Conservation (phyloP, 2,797 vertebrate species). For the Anniella stebbinsi region DNA sequence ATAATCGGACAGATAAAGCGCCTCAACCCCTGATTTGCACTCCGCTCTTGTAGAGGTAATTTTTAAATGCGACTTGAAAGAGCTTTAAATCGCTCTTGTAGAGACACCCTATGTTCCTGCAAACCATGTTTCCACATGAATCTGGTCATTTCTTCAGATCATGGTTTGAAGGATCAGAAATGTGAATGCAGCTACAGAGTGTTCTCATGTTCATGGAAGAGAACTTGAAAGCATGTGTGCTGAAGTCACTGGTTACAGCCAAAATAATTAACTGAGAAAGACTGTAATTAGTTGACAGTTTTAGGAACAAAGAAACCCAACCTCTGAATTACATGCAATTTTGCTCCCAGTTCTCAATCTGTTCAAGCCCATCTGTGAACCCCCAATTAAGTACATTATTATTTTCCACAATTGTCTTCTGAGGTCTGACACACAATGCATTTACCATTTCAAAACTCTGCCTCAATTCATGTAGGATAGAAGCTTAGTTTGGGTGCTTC, state of each 20-base stretch:
- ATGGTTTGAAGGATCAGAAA: background rate
- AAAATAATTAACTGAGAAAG: background rate
- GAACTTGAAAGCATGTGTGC: background rate
- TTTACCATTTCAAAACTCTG: background rate
- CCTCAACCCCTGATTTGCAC: too few species aligned
- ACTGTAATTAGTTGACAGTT: background rate
- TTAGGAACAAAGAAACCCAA: background rate
- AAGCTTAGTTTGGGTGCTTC: background rate
- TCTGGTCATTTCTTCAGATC: background rate
- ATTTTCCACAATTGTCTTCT: background rate
- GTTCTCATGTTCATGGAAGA: background rate
- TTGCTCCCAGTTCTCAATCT: background rate
- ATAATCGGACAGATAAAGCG: too few species aligned
- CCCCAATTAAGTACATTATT: background rate
- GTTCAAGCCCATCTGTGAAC: background rate
- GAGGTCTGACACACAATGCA: background rate
- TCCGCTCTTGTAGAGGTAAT: too few species aligned
- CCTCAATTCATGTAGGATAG: too few species aligned
- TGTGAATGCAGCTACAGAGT: background rate
- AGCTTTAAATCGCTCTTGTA: too few species aligned
- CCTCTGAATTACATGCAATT: background rate
- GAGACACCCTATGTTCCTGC: background rate
- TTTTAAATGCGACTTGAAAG: too few species aligned
- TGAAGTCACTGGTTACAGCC: background rate
- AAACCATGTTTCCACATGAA: background rate